Conservation (phyloP, 92 coral and sea anemone genomes). For the Bergia sp. region DNA sequence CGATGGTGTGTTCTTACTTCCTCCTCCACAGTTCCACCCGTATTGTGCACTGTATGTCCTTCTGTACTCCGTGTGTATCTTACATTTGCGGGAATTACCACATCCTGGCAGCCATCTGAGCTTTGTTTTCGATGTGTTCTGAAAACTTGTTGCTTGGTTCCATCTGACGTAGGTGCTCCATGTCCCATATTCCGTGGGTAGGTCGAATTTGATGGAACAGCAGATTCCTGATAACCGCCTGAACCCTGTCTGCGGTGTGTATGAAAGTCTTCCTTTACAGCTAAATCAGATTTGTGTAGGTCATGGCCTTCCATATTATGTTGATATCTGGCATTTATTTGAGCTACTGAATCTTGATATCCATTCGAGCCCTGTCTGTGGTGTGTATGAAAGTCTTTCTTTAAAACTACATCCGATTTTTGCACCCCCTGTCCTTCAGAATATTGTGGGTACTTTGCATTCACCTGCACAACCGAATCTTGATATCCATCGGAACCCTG, state of each 20-base stretch:
- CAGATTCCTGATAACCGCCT: not conserved
- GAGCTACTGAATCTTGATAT: not conserved
- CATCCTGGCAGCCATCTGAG: slow-evolving; percentile 21
- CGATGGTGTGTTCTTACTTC: not conserved
- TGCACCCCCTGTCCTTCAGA: not conserved
- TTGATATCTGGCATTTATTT: not conserved
- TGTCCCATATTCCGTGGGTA: not conserved
- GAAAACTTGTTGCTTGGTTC: not conserved
- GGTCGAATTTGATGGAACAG: not conserved
- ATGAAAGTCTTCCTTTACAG: not conserved
- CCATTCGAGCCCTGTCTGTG: not conserved
- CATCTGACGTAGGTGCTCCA: not conserved
- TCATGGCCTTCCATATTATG: not conserved
- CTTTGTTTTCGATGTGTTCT: slow-evolving; percentile 8
- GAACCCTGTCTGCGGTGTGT: not conserved
- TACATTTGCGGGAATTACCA: not conserved
- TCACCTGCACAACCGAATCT: not conserved
- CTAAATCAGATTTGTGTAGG: not conserved
- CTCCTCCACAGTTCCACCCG: not conserved
- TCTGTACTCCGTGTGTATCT: not conserved
- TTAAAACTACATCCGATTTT: not conserved
- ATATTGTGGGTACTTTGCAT: not conserved
- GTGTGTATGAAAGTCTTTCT: not conserved
- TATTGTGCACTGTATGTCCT: not conserved
- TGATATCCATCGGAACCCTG: not conserved